Percentiles rank a stretch among this genome's conserved stretches.
Conservation (phyloP, 2,113 vertebrate species). For the Centropus unirufus region DNA sequence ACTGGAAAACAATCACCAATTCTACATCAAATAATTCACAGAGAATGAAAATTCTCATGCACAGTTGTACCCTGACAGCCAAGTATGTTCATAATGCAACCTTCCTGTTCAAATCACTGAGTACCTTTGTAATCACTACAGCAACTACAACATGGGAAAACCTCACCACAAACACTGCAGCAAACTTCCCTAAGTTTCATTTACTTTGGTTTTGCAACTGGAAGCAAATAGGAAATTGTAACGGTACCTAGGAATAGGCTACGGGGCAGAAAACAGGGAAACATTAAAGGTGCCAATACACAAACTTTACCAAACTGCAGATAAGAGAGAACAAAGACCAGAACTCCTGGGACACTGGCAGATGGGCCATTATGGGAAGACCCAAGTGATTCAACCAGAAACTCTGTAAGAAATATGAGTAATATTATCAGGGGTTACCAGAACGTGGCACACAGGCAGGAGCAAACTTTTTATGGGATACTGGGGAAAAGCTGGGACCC, state of each 20-base stretch:
- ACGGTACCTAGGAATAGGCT: not conserved
- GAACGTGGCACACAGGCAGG: not conserved
- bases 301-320: not conserved
- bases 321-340: not conserved
- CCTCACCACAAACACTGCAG: not conserved
- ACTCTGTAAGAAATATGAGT: not conserved
- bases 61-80: not conserved
- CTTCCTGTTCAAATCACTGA: not conserved
- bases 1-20: not conserved
- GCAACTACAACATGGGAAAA: not conserved
- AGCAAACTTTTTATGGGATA: not conserved
- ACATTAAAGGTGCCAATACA: not conserved
- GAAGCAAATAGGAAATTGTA: not conserved
- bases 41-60: not conserved
- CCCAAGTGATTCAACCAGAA: not conserved
- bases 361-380: not conserved
- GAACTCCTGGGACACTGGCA: not conserved
- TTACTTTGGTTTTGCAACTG: not conserved
- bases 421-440: not conserved
- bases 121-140: not conserved
- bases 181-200: not conserved
- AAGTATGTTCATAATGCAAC: not conserved
- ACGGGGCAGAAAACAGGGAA: not conserved
- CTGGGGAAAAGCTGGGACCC: not conserved
- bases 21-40: not conserved